phyloP scores from a whole-genome alignment of 2,113 vertebrate genomes.

The Cervus canadensis region DNA sequence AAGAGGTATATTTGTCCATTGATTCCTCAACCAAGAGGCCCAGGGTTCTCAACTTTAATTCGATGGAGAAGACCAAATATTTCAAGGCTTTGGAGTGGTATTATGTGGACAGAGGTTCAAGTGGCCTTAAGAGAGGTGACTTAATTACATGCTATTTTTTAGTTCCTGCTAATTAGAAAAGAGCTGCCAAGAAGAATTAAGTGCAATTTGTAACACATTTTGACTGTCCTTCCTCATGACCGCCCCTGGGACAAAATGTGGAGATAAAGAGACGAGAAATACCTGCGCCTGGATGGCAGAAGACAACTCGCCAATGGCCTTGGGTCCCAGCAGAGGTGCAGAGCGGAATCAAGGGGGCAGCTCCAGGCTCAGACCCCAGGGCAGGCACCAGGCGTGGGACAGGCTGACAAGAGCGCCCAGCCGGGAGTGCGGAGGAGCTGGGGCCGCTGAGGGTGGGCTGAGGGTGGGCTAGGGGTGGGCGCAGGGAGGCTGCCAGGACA shows the following conservation, averaged over 20 bases:
- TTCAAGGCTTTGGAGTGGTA: background rate
- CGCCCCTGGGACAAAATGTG: background rate
- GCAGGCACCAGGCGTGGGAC: background rate
- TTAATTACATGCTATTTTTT: background rate
- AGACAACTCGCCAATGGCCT: background rate
- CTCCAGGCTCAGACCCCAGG: background rate
- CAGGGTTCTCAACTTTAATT: background rate
- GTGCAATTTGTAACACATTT: conserved; percentile 31
- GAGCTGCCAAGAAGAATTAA: conserved; percentile 41
- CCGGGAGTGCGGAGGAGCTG: background rate
- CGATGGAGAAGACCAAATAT: too few species aligned
- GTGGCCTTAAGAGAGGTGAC: background rate
- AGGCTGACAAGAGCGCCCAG: background rate
- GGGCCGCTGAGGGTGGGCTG: background rate
- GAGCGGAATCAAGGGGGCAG: rapidly evolving
- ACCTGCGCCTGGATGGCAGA: background rate
- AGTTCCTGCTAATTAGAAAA: conserved; percentile 39
- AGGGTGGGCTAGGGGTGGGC: background rate
- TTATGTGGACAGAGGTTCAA: background rate
- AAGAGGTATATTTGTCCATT: background rate
- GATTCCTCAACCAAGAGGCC: background rate
- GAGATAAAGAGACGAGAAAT: background rate
- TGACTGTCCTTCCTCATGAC: background rate
- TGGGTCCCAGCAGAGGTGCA: background rate
- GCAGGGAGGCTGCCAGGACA: too few species aligned